A percentile compares a stretch with the other conserved stretches of the same genome.
Evolutionary conservation across 1,140 invertebrate species (phyloP).

Genomic region (Drosophila prosaltans): DNA sequence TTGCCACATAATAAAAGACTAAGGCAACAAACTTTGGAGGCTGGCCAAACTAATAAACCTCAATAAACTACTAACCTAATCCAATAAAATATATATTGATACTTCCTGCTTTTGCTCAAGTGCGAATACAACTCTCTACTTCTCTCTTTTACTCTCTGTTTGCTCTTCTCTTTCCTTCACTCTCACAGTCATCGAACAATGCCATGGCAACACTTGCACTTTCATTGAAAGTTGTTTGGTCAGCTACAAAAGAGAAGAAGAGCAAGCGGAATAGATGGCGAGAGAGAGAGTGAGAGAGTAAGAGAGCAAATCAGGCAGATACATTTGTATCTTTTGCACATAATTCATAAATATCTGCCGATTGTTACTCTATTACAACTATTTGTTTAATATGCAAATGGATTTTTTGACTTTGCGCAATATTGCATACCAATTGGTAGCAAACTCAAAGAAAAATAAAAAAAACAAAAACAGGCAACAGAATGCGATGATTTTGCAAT

Average conservation of each 20-base stretch:
- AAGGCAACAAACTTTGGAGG: constrained; percentile 65
- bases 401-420: constrained; percentile 38
- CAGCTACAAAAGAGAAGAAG: constrained; percentile 41
- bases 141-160: constrained; percentile 16
- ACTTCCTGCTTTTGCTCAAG: constrained; percentile 67
- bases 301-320: too few species aligned
- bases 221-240: constrained; percentile 72
- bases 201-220: constrained; percentile 80
- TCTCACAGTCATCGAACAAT: constrained; percentile 54
- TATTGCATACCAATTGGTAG: constrained; percentile 37
- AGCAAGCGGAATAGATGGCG: constrained; percentile 19
- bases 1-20: constrained; percentile 63
- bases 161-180: not conserved
- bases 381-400: constrained; percentile 57
- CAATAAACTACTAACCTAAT: constrained; percentile 44
- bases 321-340: constrained; percentile 24
- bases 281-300: constrained; percentile 18
- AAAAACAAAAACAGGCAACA: constrained; percentile 13
- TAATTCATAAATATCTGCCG: constrained; percentile 19
- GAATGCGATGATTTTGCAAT: constrained; percentile 40
- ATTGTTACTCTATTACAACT: constrained; percentile 28
- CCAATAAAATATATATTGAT: constrained; percentile 56
- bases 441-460: constrained; percentile 5
- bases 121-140: constrained; percentile 51
- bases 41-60: not conserved